Evolutionary conservation across 2,113 vertebrate genomes (phyloP), one percentile per base, ranked within the genome.

Genomic region (Microtus oregoni): DNA sequence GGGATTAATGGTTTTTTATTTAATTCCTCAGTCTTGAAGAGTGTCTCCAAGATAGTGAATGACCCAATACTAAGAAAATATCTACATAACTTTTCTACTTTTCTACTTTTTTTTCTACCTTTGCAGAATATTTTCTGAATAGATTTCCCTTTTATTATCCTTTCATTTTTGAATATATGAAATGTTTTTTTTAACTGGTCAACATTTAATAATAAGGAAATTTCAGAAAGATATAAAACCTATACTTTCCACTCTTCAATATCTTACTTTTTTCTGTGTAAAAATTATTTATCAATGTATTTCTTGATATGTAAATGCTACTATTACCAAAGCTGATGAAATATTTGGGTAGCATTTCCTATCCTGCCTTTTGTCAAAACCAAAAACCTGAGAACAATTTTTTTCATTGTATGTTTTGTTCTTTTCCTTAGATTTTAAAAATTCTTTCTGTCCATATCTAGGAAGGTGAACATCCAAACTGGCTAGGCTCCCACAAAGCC

Each of bases 151-250:
- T 86, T 78, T 7, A 65, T 79, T 87, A 82, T 5, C 14, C n/a
- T 67, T 76, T 94, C 50, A 88, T 20, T 24, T 92, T 82, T 93
- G 86, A 89, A 44, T 89, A 70, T 58, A 88, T 67, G n/a, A 94
- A 93, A 91, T 52, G 70, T 17, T 78, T 76, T 44, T 55, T 70
- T 85, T 65, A 94, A 86, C 17, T 9, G 91, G 1, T 91, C 17
- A 94, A 24, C 7, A 81, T 12, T 89, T 35, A 89, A 90, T 5
- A 77, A 78, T 4, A n/a, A 79, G 47, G 3, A 61, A 86, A 77
- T 92, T 92, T 85, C 24, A 72, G 3, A 47, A 28, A 96, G 87
- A 72, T 41, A 58, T 22, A 13, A 79, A 47, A 63, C 10, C 5
- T 13, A 89, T 86, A 24, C 3, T 90, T 1, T 47, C 9, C 7